A percentile compares a stretch with the other conserved stretches of the same genome.
phyloP scores from a whole-genome alignment of 2,113 vertebrate species.

The Brevimyrus niger region DNA sequence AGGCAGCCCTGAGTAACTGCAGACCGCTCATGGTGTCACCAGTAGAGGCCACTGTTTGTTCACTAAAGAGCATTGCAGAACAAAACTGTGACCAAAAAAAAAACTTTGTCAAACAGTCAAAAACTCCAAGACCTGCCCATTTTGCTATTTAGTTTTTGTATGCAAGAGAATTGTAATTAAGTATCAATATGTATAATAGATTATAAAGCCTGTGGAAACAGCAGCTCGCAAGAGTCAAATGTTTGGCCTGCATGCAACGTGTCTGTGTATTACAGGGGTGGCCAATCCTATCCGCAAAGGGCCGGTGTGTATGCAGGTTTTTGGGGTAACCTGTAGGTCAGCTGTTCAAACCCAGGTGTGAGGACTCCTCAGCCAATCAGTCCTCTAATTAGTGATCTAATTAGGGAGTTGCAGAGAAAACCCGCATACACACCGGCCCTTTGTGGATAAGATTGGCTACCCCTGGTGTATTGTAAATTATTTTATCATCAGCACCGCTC shows the following conservation, averaged over 20 bases:
- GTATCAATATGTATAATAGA: not conserved
- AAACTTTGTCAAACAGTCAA: not conserved
- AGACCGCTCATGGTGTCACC: constrained; percentile 1
- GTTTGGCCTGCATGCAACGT: not conserved
- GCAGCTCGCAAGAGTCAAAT: not conserved
- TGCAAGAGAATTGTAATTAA: not conserved
- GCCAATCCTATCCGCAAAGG: too few species aligned
- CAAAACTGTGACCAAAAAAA: not conserved
- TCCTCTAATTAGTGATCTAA: too few species aligned
- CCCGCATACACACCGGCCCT: too few species aligned
- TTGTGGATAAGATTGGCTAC: too few species aligned
- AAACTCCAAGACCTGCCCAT: not conserved
- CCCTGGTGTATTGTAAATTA: not conserved
- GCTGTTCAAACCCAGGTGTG: too few species aligned
- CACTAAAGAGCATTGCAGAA: constrained; percentile 2
- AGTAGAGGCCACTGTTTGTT: constrained; percentile 39
- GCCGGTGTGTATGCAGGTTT: too few species aligned
- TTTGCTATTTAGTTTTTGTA: not conserved
- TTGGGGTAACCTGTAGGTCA: too few species aligned
- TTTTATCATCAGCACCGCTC: not conserved
- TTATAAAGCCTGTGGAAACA: not conserved
- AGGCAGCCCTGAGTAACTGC: not conserved
- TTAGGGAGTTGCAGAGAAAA: too few species aligned
- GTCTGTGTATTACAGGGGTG: too few species aligned
- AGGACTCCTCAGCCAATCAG: too few species aligned